These are phyloP conservation scores for Chauna torquata DNA, from an alignment of 2,113 vertebrate species.

Conservation along the genomic window DNA sequence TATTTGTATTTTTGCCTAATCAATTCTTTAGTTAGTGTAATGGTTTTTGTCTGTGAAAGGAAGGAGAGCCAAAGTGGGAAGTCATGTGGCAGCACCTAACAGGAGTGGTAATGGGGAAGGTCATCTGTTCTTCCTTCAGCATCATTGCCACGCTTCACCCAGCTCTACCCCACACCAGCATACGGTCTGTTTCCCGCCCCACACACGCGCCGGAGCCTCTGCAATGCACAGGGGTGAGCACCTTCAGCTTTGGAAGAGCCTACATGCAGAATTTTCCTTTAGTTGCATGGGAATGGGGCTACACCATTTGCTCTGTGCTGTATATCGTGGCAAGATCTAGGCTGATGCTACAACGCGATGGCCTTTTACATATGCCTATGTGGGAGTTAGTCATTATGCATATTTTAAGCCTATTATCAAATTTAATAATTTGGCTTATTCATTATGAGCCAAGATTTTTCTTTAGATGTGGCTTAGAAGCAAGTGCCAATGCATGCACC, in stretches of 20 bases:
- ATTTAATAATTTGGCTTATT: slow-evolving; percentile 41
- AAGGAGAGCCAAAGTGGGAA: neutral
- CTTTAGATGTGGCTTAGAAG: slow-evolving; percentile 62
- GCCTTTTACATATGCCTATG: neutral
- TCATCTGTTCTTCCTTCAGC: neutral
- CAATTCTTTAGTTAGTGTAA: neutral
- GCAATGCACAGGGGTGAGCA: neutral
- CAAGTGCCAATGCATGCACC: slow-evolving; percentile 47
- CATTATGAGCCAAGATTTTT: slow-evolving; percentile 36
- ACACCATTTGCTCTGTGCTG: rapidly evolving
- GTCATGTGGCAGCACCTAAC: neutral
- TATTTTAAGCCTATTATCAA: slow-evolving; percentile 17
- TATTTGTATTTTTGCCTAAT: neutral
- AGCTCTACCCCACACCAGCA: neutral
- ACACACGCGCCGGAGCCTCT: too few species aligned
- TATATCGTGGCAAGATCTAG: neutral
- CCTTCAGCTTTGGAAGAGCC: neutral
- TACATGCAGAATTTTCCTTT: neutral
- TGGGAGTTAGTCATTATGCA: neutral
- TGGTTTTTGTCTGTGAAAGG: neutral
- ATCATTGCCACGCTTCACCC: rapidly evolving
- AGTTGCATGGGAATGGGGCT: neutral
- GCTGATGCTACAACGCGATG: neutral
- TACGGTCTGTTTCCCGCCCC: rapidly evolving
- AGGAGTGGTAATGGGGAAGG: neutral